phyloP scores from a whole-genome alignment of 64 coral and sea anemone genomes.

The Cladopsammia gracilis region DNA sequence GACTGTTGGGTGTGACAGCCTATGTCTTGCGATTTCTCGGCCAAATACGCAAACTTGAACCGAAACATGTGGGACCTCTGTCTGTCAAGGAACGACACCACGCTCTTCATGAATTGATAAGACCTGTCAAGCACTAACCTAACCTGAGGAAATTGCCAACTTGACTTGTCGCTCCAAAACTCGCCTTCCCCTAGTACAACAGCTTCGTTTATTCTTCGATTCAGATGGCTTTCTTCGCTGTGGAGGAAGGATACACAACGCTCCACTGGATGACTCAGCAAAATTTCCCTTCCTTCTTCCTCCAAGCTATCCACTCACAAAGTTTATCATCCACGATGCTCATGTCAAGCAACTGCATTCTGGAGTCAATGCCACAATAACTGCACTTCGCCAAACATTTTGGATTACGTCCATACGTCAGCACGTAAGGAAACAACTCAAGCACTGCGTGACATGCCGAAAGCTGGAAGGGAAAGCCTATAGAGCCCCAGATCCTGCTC shows the following conservation, averaged over 20 bases:
- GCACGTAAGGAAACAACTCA: background rate
- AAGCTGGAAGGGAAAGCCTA: constrained; percentile 18
- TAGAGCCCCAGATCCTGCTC: constrained; percentile 41
- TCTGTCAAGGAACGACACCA: no score
- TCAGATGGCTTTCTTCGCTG: constrained; percentile 42
- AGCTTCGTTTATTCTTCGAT: constrained; percentile 57
- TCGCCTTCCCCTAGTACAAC: constrained; percentile 48
- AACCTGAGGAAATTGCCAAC: constrained; percentile 62
- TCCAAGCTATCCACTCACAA: background rate
- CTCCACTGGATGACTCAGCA: constrained; percentile 14
- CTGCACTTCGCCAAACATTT: constrained; percentile 38
- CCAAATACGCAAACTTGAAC: constrained; percentile 2
- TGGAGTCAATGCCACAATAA: constrained; percentile 31
- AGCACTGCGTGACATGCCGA: constrained; percentile 20
- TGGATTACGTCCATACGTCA: constrained; percentile 38
- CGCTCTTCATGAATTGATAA: constrained; percentile 50
- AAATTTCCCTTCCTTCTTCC: constrained; percentile 54
- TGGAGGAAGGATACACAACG: constrained; percentile 67
- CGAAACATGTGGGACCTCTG: constrained; percentile 17
- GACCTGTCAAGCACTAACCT: constrained; percentile 28
- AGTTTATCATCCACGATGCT: constrained; percentile 2
- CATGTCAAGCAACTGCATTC: constrained; percentile 26
- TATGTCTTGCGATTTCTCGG: constrained; percentile 31
- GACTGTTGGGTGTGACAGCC: constrained; percentile 41
- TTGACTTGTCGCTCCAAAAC: background rate